Evolutionary conservation across 2,888 invertebrate genomes (phyloP).

Genomic region (Hybos culiciformis): DNA sequence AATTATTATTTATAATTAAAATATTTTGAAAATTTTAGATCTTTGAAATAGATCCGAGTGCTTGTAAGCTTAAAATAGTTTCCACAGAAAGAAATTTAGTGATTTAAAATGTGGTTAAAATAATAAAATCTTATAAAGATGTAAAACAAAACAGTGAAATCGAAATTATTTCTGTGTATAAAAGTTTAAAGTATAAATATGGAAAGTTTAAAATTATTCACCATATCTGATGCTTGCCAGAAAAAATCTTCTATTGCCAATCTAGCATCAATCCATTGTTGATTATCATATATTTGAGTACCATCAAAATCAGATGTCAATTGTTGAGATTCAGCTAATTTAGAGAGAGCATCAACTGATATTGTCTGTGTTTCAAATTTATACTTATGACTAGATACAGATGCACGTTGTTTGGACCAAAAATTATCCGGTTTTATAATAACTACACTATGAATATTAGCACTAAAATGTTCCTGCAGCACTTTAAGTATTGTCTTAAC

Average conservation of each 20-base stretch:
- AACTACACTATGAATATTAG: conserved; percentile 82
- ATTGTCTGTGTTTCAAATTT: conserved; percentile 98
- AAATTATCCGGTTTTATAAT: conserved; percentile 99
- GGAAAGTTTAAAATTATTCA: no score
- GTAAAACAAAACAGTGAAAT: no score
- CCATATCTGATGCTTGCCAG: conserved; percentile 88
- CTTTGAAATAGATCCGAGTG: no score
- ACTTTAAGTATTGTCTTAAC: conserved; percentile 97
- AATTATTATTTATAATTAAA: no score
- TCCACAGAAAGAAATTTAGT: no score
- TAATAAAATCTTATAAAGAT: no score
- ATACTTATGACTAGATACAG: conserved; percentile 93
- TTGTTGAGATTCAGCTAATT: conserved; percentile 86
- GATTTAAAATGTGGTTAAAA: no score
- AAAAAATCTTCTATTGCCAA: conserved; percentile 89
- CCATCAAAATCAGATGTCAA: conserved; percentile 90
- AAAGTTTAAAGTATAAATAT: no score
- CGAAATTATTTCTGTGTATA: no score
- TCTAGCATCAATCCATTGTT: conserved; percentile 92
- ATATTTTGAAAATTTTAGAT: no score
- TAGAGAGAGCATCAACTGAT: conserved; percentile 85
- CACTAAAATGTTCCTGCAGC: conserved; percentile 89
- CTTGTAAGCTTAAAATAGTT: no score
- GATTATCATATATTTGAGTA: conserved; percentile 85
- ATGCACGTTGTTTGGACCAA: conserved; percentile 98